Base-by-base conservation (phyloP, 2,113 vertebrate species). In the Reinhardtius hippoglossoides region DNA sequence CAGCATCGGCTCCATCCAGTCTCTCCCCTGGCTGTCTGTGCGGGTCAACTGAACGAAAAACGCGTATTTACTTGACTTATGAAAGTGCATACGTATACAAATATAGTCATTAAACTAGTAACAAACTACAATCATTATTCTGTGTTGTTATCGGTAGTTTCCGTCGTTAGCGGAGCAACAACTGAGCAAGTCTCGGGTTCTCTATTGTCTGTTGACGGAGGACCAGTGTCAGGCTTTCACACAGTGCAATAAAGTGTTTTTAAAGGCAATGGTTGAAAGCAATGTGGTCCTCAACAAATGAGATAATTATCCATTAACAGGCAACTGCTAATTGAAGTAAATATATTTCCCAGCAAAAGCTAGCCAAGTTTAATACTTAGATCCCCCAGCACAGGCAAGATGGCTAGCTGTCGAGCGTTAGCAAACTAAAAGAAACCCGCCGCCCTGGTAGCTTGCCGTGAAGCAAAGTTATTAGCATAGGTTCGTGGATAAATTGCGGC, bases 401-500 rank as follows among this genome's bases (percentile, higher is more conserved):
- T 86, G 86, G 91, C 91, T 90, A 89, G 83, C 87, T 82, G 55
- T 55, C 70, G 75, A 78, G 72, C 71, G 74, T 63, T 86, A 88
- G 82, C 86, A 67, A 81, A 87, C 80, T 80, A 75, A 84, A 87
- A n/a, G 26, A 74, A 58, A 67, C 46, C 69, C 66, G 46, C 60
- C 50, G 73, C 61, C 56, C 56, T 8, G 24, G 27, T 58, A 74
- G 55, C 71, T 56, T 21, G n/a, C 50, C n/a, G 55, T 16, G 14
- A 72, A 83, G 83, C 31, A 66, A 85, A 85, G 74, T 86, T 85
- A 62, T 52, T 56, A 78, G 48, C 72, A 65, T 20, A 48, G 8
- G 42, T 74, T 67, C 8, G 10, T 21, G 35, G 35, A 60, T 59
- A 67, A 71, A 71, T 55, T 46, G n/a, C 3, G 62, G 71, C 27